phyloP scores from a whole-genome alignment of 92 coral and sea anemone genomes.

The Nematostella vectensis region DNA sequence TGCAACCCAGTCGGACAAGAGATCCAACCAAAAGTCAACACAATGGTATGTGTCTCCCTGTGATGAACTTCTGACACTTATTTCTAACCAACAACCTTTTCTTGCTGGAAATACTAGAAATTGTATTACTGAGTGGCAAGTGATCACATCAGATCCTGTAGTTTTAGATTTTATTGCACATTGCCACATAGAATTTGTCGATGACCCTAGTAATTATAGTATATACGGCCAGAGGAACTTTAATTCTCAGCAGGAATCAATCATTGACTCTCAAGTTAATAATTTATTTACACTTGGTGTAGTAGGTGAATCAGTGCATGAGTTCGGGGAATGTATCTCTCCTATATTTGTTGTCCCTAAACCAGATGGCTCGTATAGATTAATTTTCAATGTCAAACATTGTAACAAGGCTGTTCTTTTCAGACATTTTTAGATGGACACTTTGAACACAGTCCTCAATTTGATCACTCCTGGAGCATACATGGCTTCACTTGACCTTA shows the following conservation, averaged over 20 bases:
- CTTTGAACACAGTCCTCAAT: conserved; percentile 25
- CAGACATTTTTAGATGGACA: conserved; percentile 34
- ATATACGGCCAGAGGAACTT: conserved; percentile 5
- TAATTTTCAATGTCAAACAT: conserved; percentile 31
- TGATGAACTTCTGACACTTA: conserved; percentile 4
- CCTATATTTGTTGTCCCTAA: conserved; percentile 20
- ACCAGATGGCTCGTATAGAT: conserved; percentile 34
- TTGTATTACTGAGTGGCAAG: no score
- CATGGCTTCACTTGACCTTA: no score
- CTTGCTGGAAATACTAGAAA: conserved; percentile 33
- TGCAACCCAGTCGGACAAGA: conserved; percentile 26
- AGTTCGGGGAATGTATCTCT: conserved; percentile 13
- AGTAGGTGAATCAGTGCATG: conserved; percentile 9
- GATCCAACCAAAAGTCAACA: conserved; percentile 8
- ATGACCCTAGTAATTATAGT: conserved; percentile 8
- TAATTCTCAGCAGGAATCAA: conserved; percentile 15
- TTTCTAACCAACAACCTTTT: conserved; percentile 11
- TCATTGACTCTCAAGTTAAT: conserved; percentile 26
- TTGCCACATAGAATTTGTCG: conserved; percentile 34
- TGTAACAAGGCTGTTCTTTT: conserved; percentile 28
- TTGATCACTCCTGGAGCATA: conserved; percentile 14
- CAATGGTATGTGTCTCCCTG: conserved; percentile 9
- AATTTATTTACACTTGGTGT: conserved; percentile 22
- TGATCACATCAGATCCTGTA: conserved; percentile 35
- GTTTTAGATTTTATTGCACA: conserved; percentile 36